Evolutionary conservation across 1,140 invertebrate genomes (phyloP).

Genomic region (Lerema accius): DNA sequence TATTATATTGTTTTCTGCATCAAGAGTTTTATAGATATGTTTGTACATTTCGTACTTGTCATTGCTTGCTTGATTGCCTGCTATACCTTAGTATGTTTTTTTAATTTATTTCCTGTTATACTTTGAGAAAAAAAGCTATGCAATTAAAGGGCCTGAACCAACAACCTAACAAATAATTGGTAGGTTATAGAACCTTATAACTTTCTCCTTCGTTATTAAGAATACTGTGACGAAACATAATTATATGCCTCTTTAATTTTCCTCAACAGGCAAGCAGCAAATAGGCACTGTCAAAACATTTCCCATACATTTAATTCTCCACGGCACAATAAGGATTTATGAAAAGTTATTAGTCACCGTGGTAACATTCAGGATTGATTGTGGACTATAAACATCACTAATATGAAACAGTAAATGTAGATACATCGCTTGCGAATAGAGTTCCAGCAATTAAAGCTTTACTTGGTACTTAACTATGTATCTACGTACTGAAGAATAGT

Average conservation of each 20-base stretch:
- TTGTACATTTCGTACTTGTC: too few species aligned
- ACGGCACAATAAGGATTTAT: constrained; percentile 76
- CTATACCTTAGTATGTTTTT: too few species aligned
- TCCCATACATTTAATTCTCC: constrained; percentile 73
- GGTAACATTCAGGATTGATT: constrained; percentile 76
- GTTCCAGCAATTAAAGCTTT: constrained; percentile 36
- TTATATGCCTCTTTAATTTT: constrained; percentile 7
- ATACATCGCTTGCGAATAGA: constrained; percentile 34
- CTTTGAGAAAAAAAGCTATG: too few species aligned
- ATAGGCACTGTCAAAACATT: constrained; percentile 63
- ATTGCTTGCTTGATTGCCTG: too few species aligned
- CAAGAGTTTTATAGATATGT: too few species aligned
- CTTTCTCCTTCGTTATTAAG: too few species aligned
- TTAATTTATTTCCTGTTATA: too few species aligned
- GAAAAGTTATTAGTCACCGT: constrained; percentile 76
- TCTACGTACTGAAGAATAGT: constrained; percentile 5
- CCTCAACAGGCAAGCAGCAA: constrained; percentile 47
- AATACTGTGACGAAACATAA: neutral
- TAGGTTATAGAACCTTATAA: too few species aligned
- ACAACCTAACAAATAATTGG: too few species aligned
- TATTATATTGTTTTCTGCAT: too few species aligned
- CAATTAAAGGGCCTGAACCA: too few species aligned
- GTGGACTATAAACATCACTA: constrained; percentile 73
- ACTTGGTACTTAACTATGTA: too few species aligned
- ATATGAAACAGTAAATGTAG: constrained; percentile 50